phyloP scores from a whole-genome alignment of 2,888 invertebrate genomes.

The Patella depressa region DNA sequence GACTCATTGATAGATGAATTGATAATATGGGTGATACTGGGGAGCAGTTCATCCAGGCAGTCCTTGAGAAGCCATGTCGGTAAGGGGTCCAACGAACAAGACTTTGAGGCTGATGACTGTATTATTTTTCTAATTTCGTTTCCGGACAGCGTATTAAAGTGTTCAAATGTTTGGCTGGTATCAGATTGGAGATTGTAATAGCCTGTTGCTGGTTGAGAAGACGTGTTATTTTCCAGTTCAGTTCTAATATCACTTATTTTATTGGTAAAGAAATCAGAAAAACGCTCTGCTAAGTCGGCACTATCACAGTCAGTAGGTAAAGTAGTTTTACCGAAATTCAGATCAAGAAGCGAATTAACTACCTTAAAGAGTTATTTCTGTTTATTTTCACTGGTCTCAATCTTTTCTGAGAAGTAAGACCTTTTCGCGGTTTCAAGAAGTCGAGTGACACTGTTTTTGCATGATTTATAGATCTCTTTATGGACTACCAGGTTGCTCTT shows the following conservation, averaged over 20 bases:
- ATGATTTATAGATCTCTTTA: not conserved
- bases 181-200: no score
- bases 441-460: not conserved
- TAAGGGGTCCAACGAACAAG: not conserved
- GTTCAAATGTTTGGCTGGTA: not conserved
- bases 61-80: not conserved
- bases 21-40: not conserved
- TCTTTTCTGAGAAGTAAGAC: not conserved
- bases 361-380: not conserved
- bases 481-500: not conserved
- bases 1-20: not conserved
- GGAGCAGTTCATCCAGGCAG: not conserved
- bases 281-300: not conserved
- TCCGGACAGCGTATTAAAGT: not conserved
- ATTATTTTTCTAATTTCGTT: not conserved
- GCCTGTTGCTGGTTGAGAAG: no score
- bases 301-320: not conserved
- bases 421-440: not conserved
- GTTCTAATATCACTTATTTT: not conserved
- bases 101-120: not conserved
- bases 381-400: not conserved
- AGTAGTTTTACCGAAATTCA: slow-evolving; percentile 20
- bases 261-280: not conserved
- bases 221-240: not conserved
- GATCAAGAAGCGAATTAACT: not conserved